Percentiles rank a stretch among this genome's conserved stretches.
Conservation (phyloP, 2,797 vertebrate genomes). For the Synaphobranchus kaupii region DNA sequence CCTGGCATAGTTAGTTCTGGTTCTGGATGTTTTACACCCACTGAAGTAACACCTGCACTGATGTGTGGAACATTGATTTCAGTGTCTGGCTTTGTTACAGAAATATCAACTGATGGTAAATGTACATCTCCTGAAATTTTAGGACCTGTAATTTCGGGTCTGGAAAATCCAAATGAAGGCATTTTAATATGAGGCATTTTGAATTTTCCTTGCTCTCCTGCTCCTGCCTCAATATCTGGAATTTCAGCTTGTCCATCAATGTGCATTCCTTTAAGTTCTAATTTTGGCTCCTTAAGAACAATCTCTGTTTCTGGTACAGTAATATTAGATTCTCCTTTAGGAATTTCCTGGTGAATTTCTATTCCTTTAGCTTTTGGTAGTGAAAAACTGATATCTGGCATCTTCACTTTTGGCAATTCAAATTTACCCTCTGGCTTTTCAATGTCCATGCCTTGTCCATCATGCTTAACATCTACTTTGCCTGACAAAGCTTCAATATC, state of each 20-base stretch:
- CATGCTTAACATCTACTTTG: not conserved
- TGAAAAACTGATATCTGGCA: constrained; percentile 15
- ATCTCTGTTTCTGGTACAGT: constrained; percentile 28
- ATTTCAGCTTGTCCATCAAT: constrained; percentile 31
- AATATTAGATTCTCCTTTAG: not conserved
- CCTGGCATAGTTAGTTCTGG: not conserved
- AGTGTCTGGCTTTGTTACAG: constrained; percentile 38
- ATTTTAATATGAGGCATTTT: constrained; percentile 34
- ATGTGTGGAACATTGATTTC: constrained; percentile 29
- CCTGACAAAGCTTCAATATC: constrained; percentile 11
- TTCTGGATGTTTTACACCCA: not conserved
- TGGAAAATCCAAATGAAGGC: constrained; percentile 29
- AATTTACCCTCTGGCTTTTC: constrained; percentile 1
- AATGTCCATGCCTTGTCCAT: not conserved
- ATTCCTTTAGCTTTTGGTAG: not conserved
- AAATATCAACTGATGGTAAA: constrained; percentile 34
- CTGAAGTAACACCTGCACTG: constrained; percentile 38
- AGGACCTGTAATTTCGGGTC: constrained; percentile 25
- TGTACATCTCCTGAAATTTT: constrained; percentile 1
- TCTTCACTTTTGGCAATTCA: constrained; percentile 32
- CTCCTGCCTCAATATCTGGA: constrained; percentile 9
- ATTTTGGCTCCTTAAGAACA: constrained; percentile 26
- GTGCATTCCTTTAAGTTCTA: constrained; percentile 29
- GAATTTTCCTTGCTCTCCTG: fast-evolving
- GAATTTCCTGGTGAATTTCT: not conserved